Evolutionary conservation across 2,113 vertebrate species (phyloP).

Genomic region (Oryzias woworae): DNA sequence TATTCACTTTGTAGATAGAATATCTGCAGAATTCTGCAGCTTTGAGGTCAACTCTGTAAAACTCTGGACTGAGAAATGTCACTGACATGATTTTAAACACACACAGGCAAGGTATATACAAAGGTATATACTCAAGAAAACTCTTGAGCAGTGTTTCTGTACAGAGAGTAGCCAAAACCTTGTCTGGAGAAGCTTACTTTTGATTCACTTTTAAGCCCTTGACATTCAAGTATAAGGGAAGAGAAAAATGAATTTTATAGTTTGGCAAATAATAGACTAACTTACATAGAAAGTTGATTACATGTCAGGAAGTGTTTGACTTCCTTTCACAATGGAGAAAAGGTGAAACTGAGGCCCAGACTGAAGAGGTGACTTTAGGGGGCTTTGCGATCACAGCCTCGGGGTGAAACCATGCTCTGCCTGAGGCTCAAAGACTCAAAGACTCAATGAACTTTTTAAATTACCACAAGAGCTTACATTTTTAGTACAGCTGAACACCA

Average conservation of each 20-base stretch:
- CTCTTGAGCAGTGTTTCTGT: background rate
- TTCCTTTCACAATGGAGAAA: constrained; percentile 1
- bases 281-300: background rate
- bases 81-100: background rate
- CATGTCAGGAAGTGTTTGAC: background rate
- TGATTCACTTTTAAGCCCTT: constrained; percentile 3
- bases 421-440: constrained; percentile 21
- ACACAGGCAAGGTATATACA: background rate
- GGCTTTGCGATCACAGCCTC: constrained; percentile 33
- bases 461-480: constrained; percentile 19
- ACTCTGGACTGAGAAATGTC: no score
- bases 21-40: background rate
- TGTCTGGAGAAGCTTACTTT: constrained; percentile 3
- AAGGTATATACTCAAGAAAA: no score
- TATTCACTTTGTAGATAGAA: background rate
- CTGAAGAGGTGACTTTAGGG: constrained; percentile 31
- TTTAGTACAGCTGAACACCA: background rate
- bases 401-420: constrained; percentile 31
- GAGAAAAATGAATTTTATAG: background rate
- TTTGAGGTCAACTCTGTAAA: no score
- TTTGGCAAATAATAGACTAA: background rate
- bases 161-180: background rate
- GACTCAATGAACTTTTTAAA: constrained; percentile 17
- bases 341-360: constrained; percentile 14
- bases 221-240: background rate